Base-by-base conservation (phyloP, 2,888 invertebrate species). In the Agrotis segetum region DNA sequence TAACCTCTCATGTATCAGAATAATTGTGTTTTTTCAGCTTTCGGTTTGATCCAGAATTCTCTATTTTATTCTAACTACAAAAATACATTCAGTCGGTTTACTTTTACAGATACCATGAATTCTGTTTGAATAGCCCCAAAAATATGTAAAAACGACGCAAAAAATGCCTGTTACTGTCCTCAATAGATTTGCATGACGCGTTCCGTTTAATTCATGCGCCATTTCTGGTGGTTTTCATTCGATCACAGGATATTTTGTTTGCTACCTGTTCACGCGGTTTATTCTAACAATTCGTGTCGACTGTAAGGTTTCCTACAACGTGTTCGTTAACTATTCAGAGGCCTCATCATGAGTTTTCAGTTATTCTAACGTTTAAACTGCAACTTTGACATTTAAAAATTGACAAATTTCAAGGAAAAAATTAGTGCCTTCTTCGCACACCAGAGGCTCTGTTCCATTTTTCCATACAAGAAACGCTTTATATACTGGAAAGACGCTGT, bases 151-250 rank as follows among this genome's bases (percentile, higher is more conserved):
- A 64, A 66, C 47, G 17, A 50, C 40, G 52, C 21, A 40, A 46
- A 62, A 69, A 74, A 44, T 21, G 11, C 34, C 77, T 58, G 77
- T 69, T 47, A 66, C 81, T 52, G 69, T 55, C 52, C 71, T 67
- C 61, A 60, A 73, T 82, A 71, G 71, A 72, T 71, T 82, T 78
- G 47, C 66, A 63, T 71, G 56, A 65, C 61, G 34, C 46, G 40
- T 75, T 75, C 73, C 69, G 21, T 61, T 79, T 74, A 66, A 73
- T 59, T 73, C 49, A 67, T 52, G 34, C 49, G 66, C 56, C 17
- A 47, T 63, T 79, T 73, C 72, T 19, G 50, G 53, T 64, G 34
- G 21, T 69, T 40, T 79, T 61, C 29, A 69, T 83, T 67, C 17
- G 44, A 63, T 59, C 60, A 69, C 49, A 61, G 47, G 46, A 58